phyloP scores from a whole-genome alignment of 2,888 invertebrate genomes.

The Leucophenga maculata region DNA sequence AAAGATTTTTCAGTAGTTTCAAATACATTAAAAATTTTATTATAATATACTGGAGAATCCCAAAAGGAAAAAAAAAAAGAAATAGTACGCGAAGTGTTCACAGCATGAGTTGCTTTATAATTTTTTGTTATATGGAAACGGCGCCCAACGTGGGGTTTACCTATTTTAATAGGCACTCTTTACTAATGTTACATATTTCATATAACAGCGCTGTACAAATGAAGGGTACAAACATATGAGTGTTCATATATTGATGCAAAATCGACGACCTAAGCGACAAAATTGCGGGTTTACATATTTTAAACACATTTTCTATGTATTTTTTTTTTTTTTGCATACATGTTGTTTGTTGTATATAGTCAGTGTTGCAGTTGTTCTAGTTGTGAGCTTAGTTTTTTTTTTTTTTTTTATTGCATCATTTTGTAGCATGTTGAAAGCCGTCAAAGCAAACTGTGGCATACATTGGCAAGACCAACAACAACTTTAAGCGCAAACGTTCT shows the following conservation, averaged over 20 bases:
- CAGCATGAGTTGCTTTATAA: no score
- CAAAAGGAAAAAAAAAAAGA: no score
- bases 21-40: no score
- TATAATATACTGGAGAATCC: no score
- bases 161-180: no score
- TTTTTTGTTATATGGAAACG: no score
- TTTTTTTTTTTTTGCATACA: conserved; percentile 4
- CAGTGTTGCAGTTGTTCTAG: conserved; percentile 12
- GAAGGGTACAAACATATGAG: background rate
- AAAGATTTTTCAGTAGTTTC: no score
- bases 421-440: conserved; percentile 27
- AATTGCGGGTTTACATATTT: conserved; percentile 19
- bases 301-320: conserved; percentile 24
- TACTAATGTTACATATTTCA: no score
- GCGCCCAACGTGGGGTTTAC: no score
- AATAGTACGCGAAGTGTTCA: no score
- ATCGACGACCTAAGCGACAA: conserved; percentile 35
- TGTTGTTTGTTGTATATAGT: background rate
- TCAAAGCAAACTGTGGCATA: conserved; percentile 15
- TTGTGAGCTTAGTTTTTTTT: conserved; percentile 21
- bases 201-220: no score
- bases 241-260: background rate
- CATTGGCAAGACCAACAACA: conserved; percentile 3
- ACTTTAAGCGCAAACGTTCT: background rate
- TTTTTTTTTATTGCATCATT: background rate